Percentiles rank a stretch among this genome's conserved stretches.
Conservation (phyloP, 2,888 invertebrate genomes). For the Eupithecia subumbrata region DNA sequence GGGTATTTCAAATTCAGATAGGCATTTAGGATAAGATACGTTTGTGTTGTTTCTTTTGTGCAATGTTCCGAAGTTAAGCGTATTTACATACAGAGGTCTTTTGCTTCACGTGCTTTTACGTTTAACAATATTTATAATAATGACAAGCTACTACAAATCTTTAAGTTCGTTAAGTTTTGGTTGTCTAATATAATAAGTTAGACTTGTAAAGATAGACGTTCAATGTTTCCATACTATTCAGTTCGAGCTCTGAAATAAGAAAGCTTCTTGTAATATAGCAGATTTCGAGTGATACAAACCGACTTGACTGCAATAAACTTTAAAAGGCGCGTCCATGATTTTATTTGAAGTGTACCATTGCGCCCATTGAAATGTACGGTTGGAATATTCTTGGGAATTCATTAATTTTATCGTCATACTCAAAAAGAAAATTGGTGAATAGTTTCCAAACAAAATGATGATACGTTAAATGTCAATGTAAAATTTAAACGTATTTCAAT, state of each 20-base stretch:
- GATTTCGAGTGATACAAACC: constrained; percentile 30
- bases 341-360: constrained; percentile 73
- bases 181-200: neutral
- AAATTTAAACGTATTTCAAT: too few species aligned
- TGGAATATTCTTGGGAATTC: constrained; percentile 46
- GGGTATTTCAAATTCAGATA: constrained; percentile 63
- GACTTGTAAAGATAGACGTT: neutral
- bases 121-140: neutral
- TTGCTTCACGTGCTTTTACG: constrained; percentile 1
- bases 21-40: constrained; percentile 58
- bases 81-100: constrained; percentile 7
- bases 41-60: constrained; percentile 46
- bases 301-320: constrained; percentile 22
- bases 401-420: neutral
- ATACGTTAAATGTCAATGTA: too few species aligned
- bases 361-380: constrained; percentile 66
- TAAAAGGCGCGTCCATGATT: constrained; percentile 59
- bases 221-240: too few species aligned
- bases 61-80: constrained; percentile 17
- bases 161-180: neutral
- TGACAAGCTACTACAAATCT: neutral
- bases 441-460: neutral
- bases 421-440: neutral
- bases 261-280: neutral
- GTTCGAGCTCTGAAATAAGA: neutral